Evolutionary conservation across 2,797 vertebrate species (phyloP).

Genomic region (Lithobates pipiens): DNA sequence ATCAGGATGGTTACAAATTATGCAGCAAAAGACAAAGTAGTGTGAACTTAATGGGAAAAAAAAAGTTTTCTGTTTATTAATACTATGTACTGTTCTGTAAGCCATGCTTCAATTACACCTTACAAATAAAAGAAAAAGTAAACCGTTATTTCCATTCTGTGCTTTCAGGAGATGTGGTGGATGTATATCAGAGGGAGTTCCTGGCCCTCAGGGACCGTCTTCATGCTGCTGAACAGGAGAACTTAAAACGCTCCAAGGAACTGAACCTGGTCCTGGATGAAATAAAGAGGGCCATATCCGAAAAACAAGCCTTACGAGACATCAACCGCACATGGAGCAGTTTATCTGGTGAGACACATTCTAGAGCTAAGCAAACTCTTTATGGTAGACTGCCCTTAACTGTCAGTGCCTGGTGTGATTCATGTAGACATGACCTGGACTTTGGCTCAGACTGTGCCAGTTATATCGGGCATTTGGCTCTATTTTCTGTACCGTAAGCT

Average conservation of each 20-base stretch:
- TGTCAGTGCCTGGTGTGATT: neutral
- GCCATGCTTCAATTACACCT: too few relatives aligned
- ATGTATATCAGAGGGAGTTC: conserved; percentile 95
- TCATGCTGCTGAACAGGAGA: conserved; percentile 92
- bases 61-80: too few relatives aligned
- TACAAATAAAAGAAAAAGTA: too few relatives aligned
- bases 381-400: neutral
- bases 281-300: conserved; percentile 93
- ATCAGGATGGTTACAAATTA: too few relatives aligned
- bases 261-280: conserved; percentile 96
- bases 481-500: conserved; percentile 1
- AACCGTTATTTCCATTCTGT: neutral
- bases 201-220: conserved; percentile 91
- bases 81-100: too few relatives aligned
- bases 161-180: conserved; percentile 87
- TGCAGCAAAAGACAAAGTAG: too few relatives aligned
- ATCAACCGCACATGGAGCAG: conserved; percentile 93
- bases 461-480: neutral
- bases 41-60: too few relatives aligned
- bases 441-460: neutral
- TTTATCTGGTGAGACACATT: conserved; percentile 75
- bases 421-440: neutral
- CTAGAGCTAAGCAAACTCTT: neutral
- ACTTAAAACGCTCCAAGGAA: conserved; percentile 94
- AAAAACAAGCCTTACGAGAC: conserved; percentile 91